phyloP scores from a whole-genome alignment of 2,797 vertebrate genomes.

The Halcyon smyrnensis region DNA sequence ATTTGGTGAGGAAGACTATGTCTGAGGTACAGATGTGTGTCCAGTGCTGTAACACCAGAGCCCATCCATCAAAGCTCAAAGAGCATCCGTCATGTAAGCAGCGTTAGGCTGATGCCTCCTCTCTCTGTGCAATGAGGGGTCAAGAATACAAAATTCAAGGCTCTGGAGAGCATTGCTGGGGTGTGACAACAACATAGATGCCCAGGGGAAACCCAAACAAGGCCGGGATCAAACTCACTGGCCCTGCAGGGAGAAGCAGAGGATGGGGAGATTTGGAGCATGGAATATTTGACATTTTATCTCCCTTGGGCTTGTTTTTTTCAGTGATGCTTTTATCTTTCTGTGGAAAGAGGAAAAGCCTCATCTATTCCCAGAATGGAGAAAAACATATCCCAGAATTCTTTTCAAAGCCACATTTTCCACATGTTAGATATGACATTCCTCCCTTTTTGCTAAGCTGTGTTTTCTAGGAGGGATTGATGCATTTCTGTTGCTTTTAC shows the following conservation, averaged over 20 bases:
- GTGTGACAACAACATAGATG: neutral
- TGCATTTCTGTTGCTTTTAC: neutral
- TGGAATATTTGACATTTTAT: neutral
- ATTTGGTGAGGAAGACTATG: neutral
- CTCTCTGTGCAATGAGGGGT: neutral
- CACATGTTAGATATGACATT: neutral
- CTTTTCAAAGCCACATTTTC: conserved; percentile 40
- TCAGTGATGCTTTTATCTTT: neutral
- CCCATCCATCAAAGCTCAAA: neutral
- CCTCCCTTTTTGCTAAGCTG: neutral
- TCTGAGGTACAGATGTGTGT: neutral
- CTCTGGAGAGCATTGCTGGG: neutral
- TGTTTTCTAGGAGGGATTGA: neutral
- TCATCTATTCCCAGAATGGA: neutral
- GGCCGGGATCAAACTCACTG: neutral
- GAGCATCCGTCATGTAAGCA: neutral
- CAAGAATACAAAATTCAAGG: neutral
- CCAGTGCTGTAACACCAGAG: neutral
- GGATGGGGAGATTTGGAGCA: neutral
- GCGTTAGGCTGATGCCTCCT: neutral
- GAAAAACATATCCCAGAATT: neutral
- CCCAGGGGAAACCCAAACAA: neutral
- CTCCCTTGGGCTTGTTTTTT: neutral
- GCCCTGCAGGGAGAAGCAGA: neutral
- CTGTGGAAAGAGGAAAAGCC: conserved; percentile 34